These are phyloP conservation scores for Luidia sarsii DNA, from an alignment of 53 echinoderm and acorn worm genomes.

Conservation along the genomic window DNA sequence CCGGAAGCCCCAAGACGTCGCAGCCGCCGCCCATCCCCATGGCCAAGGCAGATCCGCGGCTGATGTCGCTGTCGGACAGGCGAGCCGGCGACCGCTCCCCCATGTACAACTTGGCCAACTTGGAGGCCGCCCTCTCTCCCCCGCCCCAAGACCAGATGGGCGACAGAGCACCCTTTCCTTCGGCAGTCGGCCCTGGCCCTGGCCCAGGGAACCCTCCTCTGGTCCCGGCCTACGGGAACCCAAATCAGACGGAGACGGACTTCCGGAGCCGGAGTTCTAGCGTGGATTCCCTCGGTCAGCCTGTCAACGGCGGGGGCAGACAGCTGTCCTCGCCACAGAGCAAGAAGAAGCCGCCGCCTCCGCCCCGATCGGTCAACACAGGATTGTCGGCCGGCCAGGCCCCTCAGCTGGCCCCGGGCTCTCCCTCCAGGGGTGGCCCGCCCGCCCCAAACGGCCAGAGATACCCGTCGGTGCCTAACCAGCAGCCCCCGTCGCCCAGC, in stretches of 20 bases:
- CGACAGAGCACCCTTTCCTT: neutral
- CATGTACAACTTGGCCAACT: slow-evolving; percentile 79
- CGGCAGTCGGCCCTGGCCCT: slow-evolving; percentile 28
- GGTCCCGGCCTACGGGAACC: slow-evolving; percentile 15
- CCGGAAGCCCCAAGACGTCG: slow-evolving; percentile 43
- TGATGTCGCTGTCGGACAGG: slow-evolving; percentile 59
- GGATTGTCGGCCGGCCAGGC: slow-evolving; percentile 23
- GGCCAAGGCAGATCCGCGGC: slow-evolving; percentile 37
- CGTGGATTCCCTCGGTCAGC: slow-evolving; percentile 35
- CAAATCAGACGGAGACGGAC: slow-evolving; percentile 32
- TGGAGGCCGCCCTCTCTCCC: slow-evolving; percentile 51
- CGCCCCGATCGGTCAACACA: slow-evolving; percentile 44
- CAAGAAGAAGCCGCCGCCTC: slow-evolving; percentile 75
- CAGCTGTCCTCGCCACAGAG: slow-evolving; percentile 71
- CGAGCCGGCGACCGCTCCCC: slow-evolving; percentile 82
- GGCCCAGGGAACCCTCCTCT: slow-evolving; percentile 19
- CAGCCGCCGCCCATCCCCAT: slow-evolving; percentile 23
- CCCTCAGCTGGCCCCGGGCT: slow-evolving; percentile 32
- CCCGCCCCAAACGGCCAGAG: slow-evolving; percentile 34
- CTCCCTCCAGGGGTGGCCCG: slow-evolving; percentile 34
- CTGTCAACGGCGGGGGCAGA: slow-evolving; percentile 19
- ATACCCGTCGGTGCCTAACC: slow-evolving; percentile 40
- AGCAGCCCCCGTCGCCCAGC: slow-evolving; percentile 18
- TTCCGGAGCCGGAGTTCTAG: slow-evolving; percentile 23
- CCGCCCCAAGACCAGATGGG: slow-evolving; percentile 18